Percentiles rank a stretch among this genome's conserved stretches.
phyloP scores from a whole-genome alignment of 2,797 vertebrate species.

The Macropodus opercularis region DNA sequence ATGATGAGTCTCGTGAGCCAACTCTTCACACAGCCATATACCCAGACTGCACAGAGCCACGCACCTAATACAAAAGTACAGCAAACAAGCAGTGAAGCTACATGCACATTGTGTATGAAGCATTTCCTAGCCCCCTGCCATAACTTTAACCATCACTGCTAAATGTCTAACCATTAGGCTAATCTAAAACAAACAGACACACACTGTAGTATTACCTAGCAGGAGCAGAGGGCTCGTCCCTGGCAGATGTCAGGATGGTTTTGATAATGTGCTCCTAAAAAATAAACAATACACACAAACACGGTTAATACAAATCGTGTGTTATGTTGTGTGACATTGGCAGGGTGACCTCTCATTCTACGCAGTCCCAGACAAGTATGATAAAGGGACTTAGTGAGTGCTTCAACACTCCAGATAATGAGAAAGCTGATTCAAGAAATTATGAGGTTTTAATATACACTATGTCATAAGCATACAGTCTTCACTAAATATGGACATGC shows the following conservation, averaged over 20 bases:
- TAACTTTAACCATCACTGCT: no score
- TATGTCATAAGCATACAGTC: slow-evolving; percentile 12
- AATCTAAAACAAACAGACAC: no score
- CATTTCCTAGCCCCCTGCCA: no score
- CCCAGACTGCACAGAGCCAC: slow-evolving; percentile 98
- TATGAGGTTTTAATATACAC: slow-evolving; percentile 1
- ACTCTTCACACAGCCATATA: slow-evolving; percentile 97
- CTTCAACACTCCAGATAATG: slow-evolving; percentile 1
- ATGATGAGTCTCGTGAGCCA: slow-evolving; percentile 92
- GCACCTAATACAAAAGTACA: slow-evolving; percentile 80
- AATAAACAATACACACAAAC: slow-evolving; percentile 34
- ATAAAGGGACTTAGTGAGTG: neutral
- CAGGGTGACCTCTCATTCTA: neutral
- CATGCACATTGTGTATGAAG: no score
- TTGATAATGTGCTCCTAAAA: slow-evolving; percentile 96
- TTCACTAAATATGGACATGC: slow-evolving; percentile 18
- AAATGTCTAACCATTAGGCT: no score
- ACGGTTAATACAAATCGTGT: neutral
- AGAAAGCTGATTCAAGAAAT: slow-evolving; percentile 10
- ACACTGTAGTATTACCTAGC: slow-evolving; percentile 88
- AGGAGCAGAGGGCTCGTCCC: slow-evolving; percentile 95
- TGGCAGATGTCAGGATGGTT: slow-evolving; percentile 94
- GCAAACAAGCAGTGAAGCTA: neutral
- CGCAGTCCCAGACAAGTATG: neutral
- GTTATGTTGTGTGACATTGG: neutral